Percentiles rank a stretch among this genome's conserved stretches.
Conservation (phyloP, 2,797 vertebrate species). For the Leuciscus waleckii region DNA sequence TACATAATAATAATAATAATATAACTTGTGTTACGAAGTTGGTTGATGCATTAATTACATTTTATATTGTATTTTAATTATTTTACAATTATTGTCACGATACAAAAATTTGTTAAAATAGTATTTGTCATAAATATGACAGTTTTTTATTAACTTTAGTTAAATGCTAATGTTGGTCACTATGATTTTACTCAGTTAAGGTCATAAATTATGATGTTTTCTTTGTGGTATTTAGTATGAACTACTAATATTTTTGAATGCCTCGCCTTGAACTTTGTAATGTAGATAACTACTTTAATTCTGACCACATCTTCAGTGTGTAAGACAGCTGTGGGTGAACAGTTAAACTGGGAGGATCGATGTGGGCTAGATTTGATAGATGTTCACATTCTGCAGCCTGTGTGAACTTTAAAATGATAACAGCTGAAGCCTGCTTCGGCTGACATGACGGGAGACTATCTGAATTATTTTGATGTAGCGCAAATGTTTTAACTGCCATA, state of each 20-base stretch:
- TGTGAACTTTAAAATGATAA: constrained; percentile 9
- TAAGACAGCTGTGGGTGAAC: constrained; percentile 11
- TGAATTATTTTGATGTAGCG: not conserved
- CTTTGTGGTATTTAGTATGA: not conserved
- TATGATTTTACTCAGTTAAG: not conserved
- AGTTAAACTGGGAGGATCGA: not conserved
- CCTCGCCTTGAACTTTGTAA: not conserved
- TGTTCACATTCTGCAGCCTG: not conserved
- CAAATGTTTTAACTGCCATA: constrained; percentile 2
- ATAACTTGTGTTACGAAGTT: too few species aligned
- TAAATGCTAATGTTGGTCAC: not conserved
- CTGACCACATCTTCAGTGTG: constrained; percentile 15
- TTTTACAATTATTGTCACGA: too few species aligned
- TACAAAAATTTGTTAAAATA: too few species aligned
- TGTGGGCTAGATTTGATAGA: constrained; percentile 9
- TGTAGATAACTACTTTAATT: not conserved
- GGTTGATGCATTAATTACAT: too few species aligned
- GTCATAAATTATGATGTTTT: not conserved
- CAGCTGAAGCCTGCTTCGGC: not conserved
- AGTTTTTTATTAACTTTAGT: not conserved
- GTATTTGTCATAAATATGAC: too few species aligned
- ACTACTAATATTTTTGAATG: not conserved
- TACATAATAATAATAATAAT: too few species aligned
- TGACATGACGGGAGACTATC: not conserved
- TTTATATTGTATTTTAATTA: too few species aligned